Evolutionary conservation across 2,888 invertebrate species (phyloP).

Genomic region (Apamea epomidion): DNA sequence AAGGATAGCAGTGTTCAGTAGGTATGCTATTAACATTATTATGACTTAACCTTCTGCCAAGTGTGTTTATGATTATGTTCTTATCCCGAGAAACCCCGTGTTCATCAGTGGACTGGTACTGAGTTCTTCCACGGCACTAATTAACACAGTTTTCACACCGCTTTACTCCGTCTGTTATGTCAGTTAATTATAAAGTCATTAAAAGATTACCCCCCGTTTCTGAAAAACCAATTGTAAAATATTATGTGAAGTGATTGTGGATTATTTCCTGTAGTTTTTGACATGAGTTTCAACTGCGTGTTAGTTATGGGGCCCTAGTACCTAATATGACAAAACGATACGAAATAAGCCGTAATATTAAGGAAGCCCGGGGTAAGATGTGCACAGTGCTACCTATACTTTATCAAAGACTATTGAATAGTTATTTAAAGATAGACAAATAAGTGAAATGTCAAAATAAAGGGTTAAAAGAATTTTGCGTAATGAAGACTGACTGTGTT

Average conservation of each 20-base stretch:
- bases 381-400: neutral
- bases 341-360: neutral
- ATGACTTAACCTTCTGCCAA: neutral
- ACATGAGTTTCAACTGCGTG: neutral
- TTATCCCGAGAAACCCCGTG: neutral
- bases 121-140: neutral
- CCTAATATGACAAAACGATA: neutral
- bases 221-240: neutral
- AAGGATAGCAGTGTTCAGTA: neutral
- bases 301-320: neutral
- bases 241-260: neutral
- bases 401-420: slow-evolving; percentile 16
- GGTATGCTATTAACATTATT: neutral
- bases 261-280: neutral
- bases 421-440: slow-evolving; percentile 4
- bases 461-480: slow-evolving; percentile 11
- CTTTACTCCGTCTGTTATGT: neutral
- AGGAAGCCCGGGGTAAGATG: neutral
- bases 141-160: neutral
- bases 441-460: slow-evolving; percentile 8
- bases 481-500: slow-evolving; percentile 48
- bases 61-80: neutral
- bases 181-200: neutral
- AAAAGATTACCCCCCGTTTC: neutral
- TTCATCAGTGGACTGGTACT: no score